phyloP scores from a whole-genome alignment of 1,140 invertebrate genomes.

The Lepidurus packardi region DNA sequence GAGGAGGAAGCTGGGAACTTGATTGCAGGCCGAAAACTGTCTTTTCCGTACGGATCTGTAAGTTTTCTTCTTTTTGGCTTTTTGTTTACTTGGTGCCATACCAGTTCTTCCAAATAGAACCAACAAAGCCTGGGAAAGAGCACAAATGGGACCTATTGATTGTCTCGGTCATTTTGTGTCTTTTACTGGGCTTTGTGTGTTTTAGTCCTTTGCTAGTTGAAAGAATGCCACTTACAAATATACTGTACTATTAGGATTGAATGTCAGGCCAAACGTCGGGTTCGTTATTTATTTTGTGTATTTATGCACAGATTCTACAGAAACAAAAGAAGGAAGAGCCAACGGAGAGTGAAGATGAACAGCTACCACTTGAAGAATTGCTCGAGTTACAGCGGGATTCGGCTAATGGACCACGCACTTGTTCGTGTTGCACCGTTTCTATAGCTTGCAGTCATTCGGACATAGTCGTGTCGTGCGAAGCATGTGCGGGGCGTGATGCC shows the following conservation, averaged over 20 bases:
- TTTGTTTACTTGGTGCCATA: not conserved
- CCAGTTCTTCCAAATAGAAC: not conserved
- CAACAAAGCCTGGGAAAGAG: not conserved
- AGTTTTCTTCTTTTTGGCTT: not conserved
- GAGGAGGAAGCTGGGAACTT: not conserved
- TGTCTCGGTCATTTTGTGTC: not conserved
- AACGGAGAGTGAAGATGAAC: too few relatives aligned
- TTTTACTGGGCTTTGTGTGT: not conserved
- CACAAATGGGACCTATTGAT: not conserved
- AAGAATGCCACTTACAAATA: not conserved
- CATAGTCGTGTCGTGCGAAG: not conserved
- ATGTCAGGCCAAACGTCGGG: too few relatives aligned
- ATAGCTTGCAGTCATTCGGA: not conserved
- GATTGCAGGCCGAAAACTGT: not conserved
- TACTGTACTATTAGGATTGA: too few relatives aligned
- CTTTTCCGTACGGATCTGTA: slow-evolving; percentile 1
- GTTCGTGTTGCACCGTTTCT: not conserved
- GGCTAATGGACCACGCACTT: too few relatives aligned
- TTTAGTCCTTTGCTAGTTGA: not conserved
- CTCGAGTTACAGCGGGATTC: too few relatives aligned
- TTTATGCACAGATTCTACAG: too few relatives aligned
- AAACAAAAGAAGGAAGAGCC: too few relatives aligned
- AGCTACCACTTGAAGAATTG: too few relatives aligned
- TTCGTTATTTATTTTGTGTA: too few relatives aligned
- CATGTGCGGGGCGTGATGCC: not conserved